Base-by-base conservation (phyloP, 2,797 vertebrate species). In the Ctenosaura bakeri region DNA sequence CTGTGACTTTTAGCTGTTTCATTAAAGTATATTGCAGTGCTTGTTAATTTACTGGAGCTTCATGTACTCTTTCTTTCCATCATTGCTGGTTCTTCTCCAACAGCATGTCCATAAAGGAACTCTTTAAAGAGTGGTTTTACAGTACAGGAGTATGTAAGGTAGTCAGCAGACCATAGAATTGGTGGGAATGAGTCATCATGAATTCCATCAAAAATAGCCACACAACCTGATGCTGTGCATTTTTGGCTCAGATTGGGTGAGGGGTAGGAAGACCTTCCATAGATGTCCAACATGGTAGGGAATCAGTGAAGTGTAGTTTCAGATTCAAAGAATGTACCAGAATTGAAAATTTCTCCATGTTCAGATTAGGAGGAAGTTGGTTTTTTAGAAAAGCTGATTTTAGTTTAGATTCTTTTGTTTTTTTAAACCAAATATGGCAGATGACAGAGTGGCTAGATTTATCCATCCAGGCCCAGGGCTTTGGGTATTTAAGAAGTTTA, bases 11-110 rank as follows among this genome's bases (percentile, higher is more conserved):
- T 89, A 71, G 46, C 22, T 80, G 50, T 85, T 88, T 86, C 81
- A n/a, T 78, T 42, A 91, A 77, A 78, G 24, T 50, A 86, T 20
- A 38, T 0, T 0, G 0, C 8, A 80, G 16, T 81, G 46, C 32
- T 92, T 86, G 38, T 88, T 91, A 83, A 90, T 93, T 92, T 91
- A 81, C 71, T 90, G 83, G 64, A n/a, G 85, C 84, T 92, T 64
- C 90, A 22, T 84, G 85, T 62, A 77, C 38, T 29, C 22, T 84
- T 73, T 6, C n/a, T 54, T 91, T 78, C 80, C 83, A 89, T n/a
- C 78, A 81, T 80, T 89, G 13, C 14, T 87, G 76, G 3, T 29
- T 89, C 77, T 35, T 89, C 82, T 83, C 81, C 74, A 87, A 85
- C 20, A 22, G 12, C 54, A 59, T 77, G 18, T 71, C 83, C 50